A percentile compares a stretch with the other conserved stretches of the same genome.
Evolutionary conservation across 1,140 invertebrate genomes (phyloP).

Genomic region (Drosophila truncata): DNA sequence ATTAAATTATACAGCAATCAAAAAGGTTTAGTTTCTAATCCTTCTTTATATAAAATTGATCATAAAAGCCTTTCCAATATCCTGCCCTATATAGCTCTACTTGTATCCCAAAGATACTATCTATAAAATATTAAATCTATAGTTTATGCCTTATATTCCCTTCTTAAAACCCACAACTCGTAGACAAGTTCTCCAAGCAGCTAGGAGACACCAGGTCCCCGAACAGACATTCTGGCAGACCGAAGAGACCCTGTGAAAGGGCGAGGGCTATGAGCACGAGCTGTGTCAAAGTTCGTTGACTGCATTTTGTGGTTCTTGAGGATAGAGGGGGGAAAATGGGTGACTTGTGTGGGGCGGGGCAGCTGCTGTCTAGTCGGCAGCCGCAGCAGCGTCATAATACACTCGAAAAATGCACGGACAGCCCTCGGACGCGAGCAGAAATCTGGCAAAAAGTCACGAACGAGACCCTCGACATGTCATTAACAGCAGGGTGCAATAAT

Average conservation of each 20-base stretch:
- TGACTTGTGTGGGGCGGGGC: slow-evolving; percentile 1
- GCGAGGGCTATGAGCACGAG: slow-evolving; percentile 30
- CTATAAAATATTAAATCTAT: neutral
- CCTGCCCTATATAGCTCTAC: neutral
- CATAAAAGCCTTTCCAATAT: too few relatives aligned
- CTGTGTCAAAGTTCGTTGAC: slow-evolving; percentile 82
- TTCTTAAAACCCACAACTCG: slow-evolving; percentile 43
- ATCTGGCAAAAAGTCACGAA: slow-evolving; percentile 80
- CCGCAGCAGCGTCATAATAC: slow-evolving; percentile 69
- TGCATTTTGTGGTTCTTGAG: slow-evolving; percentile 50
- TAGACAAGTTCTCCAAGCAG: slow-evolving; percentile 20
- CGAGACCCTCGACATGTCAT: slow-evolving; percentile 65
- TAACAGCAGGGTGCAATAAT: slow-evolving; percentile 58
- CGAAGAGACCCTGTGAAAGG: slow-evolving; percentile 6
- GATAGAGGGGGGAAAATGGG: neutral
- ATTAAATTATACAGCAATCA: neutral
- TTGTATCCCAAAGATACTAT: neutral
- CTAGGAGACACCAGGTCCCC: slow-evolving; percentile 10
- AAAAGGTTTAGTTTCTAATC: neutral
- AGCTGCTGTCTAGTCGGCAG: slow-evolving; percentile 64
- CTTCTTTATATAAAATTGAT: neutral
- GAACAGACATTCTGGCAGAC: slow-evolving; percentile 1
- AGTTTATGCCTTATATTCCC: slow-evolving; percentile 4
- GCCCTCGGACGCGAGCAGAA: slow-evolving; percentile 42
- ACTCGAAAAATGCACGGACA: slow-evolving; percentile 78